Evolutionary conservation across 2,113 vertebrate species (phyloP).

Genomic region (Urocynchramus pylzowi): DNA sequence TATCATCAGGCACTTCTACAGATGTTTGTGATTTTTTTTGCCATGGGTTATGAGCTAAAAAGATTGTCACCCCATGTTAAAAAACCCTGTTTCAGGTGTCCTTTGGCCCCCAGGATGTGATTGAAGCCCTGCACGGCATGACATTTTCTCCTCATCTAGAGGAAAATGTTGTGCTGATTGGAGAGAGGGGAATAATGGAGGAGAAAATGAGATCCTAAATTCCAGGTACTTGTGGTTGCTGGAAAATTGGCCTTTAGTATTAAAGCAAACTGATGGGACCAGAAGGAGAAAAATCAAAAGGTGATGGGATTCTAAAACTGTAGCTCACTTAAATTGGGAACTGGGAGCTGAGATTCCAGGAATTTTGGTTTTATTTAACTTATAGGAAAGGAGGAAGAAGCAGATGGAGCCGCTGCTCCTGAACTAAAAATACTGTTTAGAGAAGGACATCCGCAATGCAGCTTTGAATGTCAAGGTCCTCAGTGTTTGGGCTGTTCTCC

Average conservation of each 20-base stretch:
- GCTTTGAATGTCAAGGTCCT: not conserved
- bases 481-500: not conserved
- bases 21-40: not conserved
- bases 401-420: not conserved
- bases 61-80: fast-evolving
- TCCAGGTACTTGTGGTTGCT: not conserved
- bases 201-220: not conserved
- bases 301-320: not conserved
- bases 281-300: not conserved
- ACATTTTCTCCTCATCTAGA: not conserved
- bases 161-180: not conserved
- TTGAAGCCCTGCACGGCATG: fast-evolving
- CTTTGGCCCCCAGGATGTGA: not conserved
- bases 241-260: not conserved
- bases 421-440: constrained; percentile 23
- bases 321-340: not conserved
- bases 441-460: constrained; percentile 12
- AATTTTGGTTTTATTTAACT: not conserved
- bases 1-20: not conserved
- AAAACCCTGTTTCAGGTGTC: not conserved
- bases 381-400: constrained; percentile 9
- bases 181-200: not conserved
- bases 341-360: not conserved
- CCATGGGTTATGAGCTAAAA: not conserved
- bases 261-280: not conserved